A percentile compares a stretch with the other conserved stretches of the same genome.
Evolutionary conservation across 1,140 invertebrate species (phyloP).

Genomic region (Euwallacea similis): DNA sequence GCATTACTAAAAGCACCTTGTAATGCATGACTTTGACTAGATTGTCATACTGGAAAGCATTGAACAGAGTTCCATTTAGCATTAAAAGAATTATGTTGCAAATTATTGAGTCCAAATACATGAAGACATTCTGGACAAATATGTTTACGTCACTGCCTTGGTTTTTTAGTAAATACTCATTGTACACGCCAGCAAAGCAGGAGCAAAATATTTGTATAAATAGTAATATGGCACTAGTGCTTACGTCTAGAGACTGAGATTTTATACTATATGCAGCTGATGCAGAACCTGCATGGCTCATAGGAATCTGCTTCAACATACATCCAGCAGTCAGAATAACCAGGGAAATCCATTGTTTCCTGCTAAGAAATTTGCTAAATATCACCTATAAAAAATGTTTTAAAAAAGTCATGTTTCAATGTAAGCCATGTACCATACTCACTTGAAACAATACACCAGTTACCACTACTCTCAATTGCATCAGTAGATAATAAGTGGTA

Average conservation of each 20-base stretch:
- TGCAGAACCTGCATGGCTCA: constrained; percentile 51
- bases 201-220: constrained; percentile 87
- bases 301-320: constrained; percentile 85
- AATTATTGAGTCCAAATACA: constrained; percentile 93
- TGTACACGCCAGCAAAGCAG: constrained; percentile 93
- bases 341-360: constrained; percentile 88
- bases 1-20: constrained; percentile 78
- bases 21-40: constrained; percentile 63
- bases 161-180: constrained; percentile 91
- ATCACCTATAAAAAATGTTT: constrained; percentile 64
- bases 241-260: constrained; percentile 59
- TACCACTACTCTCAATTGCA: constrained; percentile 90
- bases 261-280: constrained; percentile 35
- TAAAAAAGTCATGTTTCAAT: background rate
- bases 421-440: constrained; percentile 41
- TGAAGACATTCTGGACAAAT: constrained; percentile 93
- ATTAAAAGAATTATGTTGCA: constrained; percentile 78
- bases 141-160: constrained; percentile 82
- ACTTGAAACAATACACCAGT: constrained; percentile 93
- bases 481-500: constrained; percentile 90
- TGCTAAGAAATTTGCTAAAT: constrained; percentile 82
- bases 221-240: constrained; percentile 74
- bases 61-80: constrained; percentile 64
- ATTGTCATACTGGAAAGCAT: constrained; percentile 63
- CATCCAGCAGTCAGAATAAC: constrained; percentile 86